Evolutionary conservation across 1,140 invertebrate genomes (phyloP).

Genomic region (Euwallacea fornicatus): DNA sequence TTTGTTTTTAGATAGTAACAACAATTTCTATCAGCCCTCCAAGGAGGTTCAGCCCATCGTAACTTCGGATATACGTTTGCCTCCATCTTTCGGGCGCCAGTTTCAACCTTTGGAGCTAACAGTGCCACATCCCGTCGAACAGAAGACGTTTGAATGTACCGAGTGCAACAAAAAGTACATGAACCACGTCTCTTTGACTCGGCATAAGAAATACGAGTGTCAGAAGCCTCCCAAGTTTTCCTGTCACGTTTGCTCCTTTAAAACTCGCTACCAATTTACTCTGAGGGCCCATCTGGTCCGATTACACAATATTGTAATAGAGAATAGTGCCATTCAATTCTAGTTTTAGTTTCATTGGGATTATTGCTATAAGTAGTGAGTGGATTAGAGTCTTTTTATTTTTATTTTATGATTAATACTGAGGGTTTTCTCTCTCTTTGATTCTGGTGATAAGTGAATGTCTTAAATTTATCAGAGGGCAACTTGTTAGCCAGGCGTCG

Average conservation of each 20-base stretch:
- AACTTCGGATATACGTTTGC: background rate
- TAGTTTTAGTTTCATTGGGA: background rate
- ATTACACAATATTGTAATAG: conserved; percentile 26
- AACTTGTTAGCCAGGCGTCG: too few species aligned
- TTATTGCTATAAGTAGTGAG: too few species aligned
- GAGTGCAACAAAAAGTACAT: conserved; percentile 35
- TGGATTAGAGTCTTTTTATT: too few species aligned
- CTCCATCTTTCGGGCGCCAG: too few species aligned
- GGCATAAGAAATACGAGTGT: conserved; percentile 61
- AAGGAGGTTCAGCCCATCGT: background rate
- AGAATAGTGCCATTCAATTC: conserved; percentile 28
- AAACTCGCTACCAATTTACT: conserved; percentile 30
- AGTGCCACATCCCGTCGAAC: background rate
- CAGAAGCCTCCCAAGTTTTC: conserved; percentile 31
- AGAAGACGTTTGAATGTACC: conserved; percentile 26
- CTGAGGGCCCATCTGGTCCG: conserved; percentile 30
- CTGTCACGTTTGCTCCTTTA: conserved; percentile 36
- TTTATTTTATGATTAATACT: too few species aligned
- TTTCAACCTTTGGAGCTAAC: background rate
- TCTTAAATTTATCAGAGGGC: too few species aligned
- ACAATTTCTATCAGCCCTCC: background rate
- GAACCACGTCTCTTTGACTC: conserved; percentile 31
- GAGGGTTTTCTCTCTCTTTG: too few species aligned
- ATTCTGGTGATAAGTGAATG: too few species aligned
- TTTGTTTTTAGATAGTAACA: conserved; percentile 5